Percentiles rank a stretch among this genome's conserved stretches.
These are phyloP conservation scores for Antheraea pernyi DNA, from an alignment of 1,140 invertebrate genomes.

Conservation along the genomic window DNA sequence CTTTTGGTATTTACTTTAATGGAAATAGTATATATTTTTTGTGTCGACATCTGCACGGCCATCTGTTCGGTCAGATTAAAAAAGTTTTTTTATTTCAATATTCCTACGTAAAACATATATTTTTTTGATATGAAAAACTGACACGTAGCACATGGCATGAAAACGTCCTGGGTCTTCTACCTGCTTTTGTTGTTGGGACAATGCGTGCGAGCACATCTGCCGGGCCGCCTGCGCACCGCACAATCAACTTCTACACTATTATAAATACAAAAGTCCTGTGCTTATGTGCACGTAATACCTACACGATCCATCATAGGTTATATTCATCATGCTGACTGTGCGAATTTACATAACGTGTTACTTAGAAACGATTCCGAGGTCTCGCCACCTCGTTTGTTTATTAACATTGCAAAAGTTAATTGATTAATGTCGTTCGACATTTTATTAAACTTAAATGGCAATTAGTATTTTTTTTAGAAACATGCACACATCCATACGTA, in stretches of 20 bases:
- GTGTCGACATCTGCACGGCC: constrained; percentile 60
- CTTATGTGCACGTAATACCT: constrained; percentile 26
- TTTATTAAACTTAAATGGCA: constrained; percentile 6
- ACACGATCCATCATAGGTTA: constrained; percentile 40
- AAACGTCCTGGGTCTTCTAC: constrained; percentile 54
- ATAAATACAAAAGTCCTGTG: constrained; percentile 31
- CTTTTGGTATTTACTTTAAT: background rate
- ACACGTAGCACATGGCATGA: constrained; percentile 71
- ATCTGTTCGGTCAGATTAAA: constrained; percentile 74
- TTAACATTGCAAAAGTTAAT: constrained; percentile 8
- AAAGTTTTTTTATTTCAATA: constrained; percentile 49
- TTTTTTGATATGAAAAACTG: constrained; percentile 62
- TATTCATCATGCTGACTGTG: constrained; percentile 32
- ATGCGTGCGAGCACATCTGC: constrained; percentile 67
- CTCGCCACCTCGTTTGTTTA: background rate
- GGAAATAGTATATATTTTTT: constrained; percentile 40
- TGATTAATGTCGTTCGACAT: constrained; percentile 4
- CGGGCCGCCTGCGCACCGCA: constrained; percentile 52
- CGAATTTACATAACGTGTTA: constrained; percentile 29
- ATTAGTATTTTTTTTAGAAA: too few species aligned
- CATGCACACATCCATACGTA: too few species aligned
- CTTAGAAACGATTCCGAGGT: constrained; percentile 12
- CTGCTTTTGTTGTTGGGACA: constrained; percentile 71
- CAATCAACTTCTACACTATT: constrained; percentile 22
- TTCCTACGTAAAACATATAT: constrained; percentile 70